A percentile compares a stretch with the other conserved stretches of the same genome.
phyloP scores from a whole-genome alignment of 2,113 vertebrate genomes.

The Lucifuga dentata region DNA sequence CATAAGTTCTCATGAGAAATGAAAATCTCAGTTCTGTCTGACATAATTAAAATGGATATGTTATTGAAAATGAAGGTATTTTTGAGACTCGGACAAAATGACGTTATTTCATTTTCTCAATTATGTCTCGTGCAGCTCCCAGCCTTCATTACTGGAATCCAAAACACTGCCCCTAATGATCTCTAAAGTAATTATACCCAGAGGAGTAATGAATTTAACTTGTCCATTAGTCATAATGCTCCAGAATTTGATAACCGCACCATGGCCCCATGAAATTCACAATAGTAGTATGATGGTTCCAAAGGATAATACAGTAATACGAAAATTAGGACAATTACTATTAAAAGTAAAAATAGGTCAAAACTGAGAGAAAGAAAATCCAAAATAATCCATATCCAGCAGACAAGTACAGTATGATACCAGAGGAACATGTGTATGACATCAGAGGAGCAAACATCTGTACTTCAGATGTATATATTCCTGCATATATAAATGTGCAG shows the following conservation, averaged over 20 bases:
- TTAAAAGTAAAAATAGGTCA: too few relatives aligned
- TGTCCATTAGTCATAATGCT: constrained; percentile 65
- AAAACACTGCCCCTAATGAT: constrained; percentile 71
- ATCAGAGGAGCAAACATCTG: too few relatives aligned
- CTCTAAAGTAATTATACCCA: constrained; percentile 75
- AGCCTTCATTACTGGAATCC: constrained; percentile 66
- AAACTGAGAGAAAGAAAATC: too few relatives aligned
- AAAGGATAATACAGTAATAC: constrained; percentile 30
- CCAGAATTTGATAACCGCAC: constrained; percentile 57
- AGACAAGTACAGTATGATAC: too few relatives aligned
- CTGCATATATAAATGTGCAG: too few relatives aligned
- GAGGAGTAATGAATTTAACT: constrained; percentile 71
- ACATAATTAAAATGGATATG: constrained; percentile 60
- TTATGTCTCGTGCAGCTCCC: constrained; percentile 60
- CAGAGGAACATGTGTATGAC: too few relatives aligned
- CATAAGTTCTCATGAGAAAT: not conserved
- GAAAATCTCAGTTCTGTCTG: constrained; percentile 41
- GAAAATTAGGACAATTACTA: too few relatives aligned
- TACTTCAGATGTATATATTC: too few relatives aligned
- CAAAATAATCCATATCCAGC: too few relatives aligned
- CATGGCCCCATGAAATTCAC: constrained; percentile 30
- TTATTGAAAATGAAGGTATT: constrained; percentile 59
- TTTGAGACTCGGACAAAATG: constrained; percentile 44
- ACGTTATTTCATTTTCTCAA: constrained; percentile 63
- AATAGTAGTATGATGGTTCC: constrained; percentile 43